Percentiles rank a stretch among this genome's conserved stretches.
Evolutionary conservation across 2,113 vertebrate genomes (phyloP).

Genomic region (Cyprinus carpio): DNA sequence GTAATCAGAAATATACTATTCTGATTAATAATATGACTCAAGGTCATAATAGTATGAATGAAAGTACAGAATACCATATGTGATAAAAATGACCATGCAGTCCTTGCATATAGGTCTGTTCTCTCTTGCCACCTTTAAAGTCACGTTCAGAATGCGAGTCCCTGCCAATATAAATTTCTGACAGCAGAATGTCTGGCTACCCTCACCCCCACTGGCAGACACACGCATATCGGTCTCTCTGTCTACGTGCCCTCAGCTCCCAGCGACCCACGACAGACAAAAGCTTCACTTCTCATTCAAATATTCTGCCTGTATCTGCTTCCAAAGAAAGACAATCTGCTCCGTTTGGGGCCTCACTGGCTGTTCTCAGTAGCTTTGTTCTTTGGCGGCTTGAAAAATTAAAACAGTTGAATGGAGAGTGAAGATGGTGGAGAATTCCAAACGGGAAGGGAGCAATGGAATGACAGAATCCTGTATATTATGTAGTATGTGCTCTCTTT

Average conservation of each 20-base stretch:
- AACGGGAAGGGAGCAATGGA: conserved; percentile 26
- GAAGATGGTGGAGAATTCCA: conserved; percentile 35
- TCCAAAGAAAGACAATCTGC: conserved; percentile 34
- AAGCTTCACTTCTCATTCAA: conserved; percentile 39
- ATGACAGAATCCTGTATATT: conserved; percentile 23
- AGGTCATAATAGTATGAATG: background rate
- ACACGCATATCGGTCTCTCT: conserved; percentile 42
- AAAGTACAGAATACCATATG: too few species aligned
- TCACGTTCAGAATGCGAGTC: conserved; percentile 62
- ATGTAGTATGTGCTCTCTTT: background rate
- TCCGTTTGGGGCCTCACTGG: conserved; percentile 38
- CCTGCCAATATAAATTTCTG: conserved; percentile 61
- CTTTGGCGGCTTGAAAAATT: conserved; percentile 43
- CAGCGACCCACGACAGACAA: conserved; percentile 35
- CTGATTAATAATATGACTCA: background rate
- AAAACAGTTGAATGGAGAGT: conserved; percentile 9
- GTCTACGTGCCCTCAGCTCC: conserved; percentile 10
- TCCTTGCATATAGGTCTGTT: conserved; percentile 59
- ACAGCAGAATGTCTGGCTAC: conserved; percentile 41
- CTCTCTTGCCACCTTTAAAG: conserved; percentile 65
- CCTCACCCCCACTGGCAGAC: conserved; percentile 48
- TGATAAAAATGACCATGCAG: conserved; percentile 39
- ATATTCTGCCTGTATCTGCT: conserved; percentile 44
- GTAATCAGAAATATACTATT: background rate
- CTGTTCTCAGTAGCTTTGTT: conserved; percentile 20